A percentile compares a stretch with the other conserved stretches of the same genome.
Evolutionary conservation across 2,113 vertebrate genomes (phyloP).

Genomic region (Xenopus laevis): DNA sequence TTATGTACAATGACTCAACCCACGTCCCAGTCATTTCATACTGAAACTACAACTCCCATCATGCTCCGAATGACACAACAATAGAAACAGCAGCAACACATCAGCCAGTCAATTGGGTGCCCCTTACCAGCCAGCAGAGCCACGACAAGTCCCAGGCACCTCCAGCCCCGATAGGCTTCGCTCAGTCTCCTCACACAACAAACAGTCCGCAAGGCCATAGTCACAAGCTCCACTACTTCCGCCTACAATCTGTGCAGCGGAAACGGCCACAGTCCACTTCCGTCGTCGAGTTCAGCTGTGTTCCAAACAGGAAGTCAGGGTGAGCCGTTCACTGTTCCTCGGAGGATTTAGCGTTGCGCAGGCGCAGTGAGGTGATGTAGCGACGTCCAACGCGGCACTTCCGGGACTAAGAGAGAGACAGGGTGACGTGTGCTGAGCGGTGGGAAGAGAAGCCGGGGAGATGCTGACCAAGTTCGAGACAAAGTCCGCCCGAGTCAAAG

Average conservation of each 20-base stretch:
- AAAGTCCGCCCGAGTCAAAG: constrained; percentile 93
- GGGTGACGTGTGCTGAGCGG: constrained; percentile 12
- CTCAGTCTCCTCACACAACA: neutral
- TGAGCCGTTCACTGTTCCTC: constrained; percentile 35
- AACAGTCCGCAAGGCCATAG: constrained; percentile 24
- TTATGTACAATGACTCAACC: too few species aligned
- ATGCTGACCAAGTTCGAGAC: constrained; percentile 98
- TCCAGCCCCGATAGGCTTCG: neutral
- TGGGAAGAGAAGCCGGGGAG: neutral
- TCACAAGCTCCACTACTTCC: constrained; percentile 23
- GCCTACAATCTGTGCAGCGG: neutral
- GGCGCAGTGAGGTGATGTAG: neutral
- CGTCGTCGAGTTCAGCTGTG: constrained; percentile 24
- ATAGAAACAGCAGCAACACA: neutral
- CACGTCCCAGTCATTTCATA: too few species aligned
- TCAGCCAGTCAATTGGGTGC: neutral
- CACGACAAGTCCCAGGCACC: constrained; percentile 40
- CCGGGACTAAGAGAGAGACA: neutral
- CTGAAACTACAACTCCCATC: neutral
- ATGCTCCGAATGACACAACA: neutral
- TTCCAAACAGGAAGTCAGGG: constrained; percentile 5
- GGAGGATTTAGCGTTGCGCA: neutral
- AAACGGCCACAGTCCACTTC: constrained; percentile 17
- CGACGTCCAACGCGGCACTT: constrained; percentile 32
- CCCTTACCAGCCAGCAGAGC: constrained; percentile 58